phyloP scores from a whole-genome alignment of 2,888 invertebrate genomes.

The Bhutanitis thaidina region DNA sequence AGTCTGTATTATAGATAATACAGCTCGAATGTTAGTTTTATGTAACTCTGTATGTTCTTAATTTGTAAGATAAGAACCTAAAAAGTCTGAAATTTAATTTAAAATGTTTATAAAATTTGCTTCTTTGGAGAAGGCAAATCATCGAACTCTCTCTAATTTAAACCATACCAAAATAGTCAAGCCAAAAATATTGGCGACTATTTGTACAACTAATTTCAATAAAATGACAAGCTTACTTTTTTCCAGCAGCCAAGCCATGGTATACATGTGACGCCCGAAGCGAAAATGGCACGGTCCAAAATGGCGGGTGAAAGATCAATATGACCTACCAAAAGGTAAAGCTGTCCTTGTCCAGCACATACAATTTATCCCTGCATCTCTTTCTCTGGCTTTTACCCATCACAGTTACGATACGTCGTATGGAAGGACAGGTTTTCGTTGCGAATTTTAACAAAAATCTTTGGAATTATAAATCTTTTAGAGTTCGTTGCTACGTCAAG shows the following conservation, averaged over 20 bases:
- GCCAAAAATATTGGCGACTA: constrained; percentile 19
- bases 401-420: constrained; percentile 71
- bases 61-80: no score
- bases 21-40: no score
- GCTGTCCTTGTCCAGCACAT: constrained; percentile 45
- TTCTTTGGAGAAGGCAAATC: constrained; percentile 31
- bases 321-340: constrained; percentile 72
- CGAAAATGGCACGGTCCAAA: constrained; percentile 73
- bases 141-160: constrained; percentile 42
- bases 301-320: constrained; percentile 81
- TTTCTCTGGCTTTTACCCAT: constrained; percentile 50
- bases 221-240: constrained; percentile 58
- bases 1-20: no score
- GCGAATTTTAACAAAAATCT: constrained; percentile 52
- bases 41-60: no score
- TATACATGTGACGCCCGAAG: constrained; percentile 71
- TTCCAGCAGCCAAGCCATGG: constrained; percentile 45
- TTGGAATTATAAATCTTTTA: constrained; percentile 45
- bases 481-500: constrained; percentile 43
- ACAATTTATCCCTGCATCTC: constrained; percentile 36
- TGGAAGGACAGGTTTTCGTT: constrained; percentile 53
- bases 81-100: no score
- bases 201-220: constrained; percentile 69
- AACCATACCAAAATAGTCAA: no score
- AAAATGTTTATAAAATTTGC: background rate